These are phyloP conservation scores for Brachionus asplanchnoidis DNA, from an alignment of 1,140 invertebrate genomes.

Conservation along the genomic window DNA sequence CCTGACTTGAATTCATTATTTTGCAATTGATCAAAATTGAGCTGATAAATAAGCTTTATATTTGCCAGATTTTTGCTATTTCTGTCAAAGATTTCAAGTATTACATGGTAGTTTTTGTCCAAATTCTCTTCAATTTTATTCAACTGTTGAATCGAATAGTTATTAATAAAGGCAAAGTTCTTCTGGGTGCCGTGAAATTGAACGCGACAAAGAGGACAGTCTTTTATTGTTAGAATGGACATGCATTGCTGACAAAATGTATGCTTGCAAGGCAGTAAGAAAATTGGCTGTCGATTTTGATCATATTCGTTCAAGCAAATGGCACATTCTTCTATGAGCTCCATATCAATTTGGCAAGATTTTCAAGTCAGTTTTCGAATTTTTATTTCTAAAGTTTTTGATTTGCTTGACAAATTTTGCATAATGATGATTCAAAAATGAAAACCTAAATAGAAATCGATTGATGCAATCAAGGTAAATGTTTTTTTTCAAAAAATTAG, in stretches of 20 bases:
- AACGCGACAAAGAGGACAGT: background rate
- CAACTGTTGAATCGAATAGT: background rate
- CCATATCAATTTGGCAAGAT: background rate
- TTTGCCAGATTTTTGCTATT: background rate
- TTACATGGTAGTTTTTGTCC: background rate
- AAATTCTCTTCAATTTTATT: background rate
- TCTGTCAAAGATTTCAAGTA: background rate
- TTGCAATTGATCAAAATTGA: background rate
- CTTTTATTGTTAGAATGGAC: background rate
- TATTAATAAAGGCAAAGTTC: background rate
- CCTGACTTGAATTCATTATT: background rate
- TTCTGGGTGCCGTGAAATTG: background rate
- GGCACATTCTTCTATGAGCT: background rate
- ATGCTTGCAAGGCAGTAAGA: background rate
- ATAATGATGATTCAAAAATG: background rate
- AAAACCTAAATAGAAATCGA: background rate
- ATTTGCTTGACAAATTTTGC: background rate
- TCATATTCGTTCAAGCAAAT: conserved; percentile 21
- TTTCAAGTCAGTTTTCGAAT: background rate
- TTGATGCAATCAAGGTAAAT: background rate
- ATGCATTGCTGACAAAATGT: background rate
- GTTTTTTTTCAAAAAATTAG: too few relatives aligned
- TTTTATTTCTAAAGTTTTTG: background rate
- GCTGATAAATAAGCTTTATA: background rate
- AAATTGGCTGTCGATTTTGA: background rate